Evolutionary conservation across 2,113 vertebrate genomes (phyloP).

Genomic region (Glaucomys volans): DNA sequence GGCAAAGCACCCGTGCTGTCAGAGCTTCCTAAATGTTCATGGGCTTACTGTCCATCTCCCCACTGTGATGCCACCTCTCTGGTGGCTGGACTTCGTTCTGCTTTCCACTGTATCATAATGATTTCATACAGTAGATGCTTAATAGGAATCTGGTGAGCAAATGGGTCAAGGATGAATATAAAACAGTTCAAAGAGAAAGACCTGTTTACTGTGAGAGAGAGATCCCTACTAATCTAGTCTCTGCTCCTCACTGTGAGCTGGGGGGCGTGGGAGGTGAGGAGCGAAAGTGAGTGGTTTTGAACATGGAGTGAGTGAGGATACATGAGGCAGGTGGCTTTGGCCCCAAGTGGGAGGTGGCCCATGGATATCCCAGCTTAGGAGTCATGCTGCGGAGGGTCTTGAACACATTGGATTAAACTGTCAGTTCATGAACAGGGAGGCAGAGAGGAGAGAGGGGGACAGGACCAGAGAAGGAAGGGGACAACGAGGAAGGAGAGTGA

Average conservation of each 20-base stretch:
- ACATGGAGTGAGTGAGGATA: background rate
- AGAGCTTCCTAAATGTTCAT: background rate
- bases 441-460: too few relatives aligned
- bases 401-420: background rate
- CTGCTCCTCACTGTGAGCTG: background rate
- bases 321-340: background rate
- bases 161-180: background rate
- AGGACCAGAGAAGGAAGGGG: background rate
- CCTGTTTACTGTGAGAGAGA: background rate
- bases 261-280: too few relatives aligned
- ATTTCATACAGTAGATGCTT: background rate
- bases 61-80: background rate
- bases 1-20: background rate
- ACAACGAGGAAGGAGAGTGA: too few relatives aligned
- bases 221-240: background rate
- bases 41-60: background rate
- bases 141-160: background rate
- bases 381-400: too few relatives aligned
- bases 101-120: background rate
- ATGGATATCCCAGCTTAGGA: background rate
- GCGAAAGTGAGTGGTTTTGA: background rate
- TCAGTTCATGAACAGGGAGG: background rate
- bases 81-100: background rate
- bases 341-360: background rate
- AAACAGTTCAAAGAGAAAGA: background rate